Evolutionary conservation across 1,140 invertebrate species (phyloP).

Genomic region (Listronotus oregonensis): DNA sequence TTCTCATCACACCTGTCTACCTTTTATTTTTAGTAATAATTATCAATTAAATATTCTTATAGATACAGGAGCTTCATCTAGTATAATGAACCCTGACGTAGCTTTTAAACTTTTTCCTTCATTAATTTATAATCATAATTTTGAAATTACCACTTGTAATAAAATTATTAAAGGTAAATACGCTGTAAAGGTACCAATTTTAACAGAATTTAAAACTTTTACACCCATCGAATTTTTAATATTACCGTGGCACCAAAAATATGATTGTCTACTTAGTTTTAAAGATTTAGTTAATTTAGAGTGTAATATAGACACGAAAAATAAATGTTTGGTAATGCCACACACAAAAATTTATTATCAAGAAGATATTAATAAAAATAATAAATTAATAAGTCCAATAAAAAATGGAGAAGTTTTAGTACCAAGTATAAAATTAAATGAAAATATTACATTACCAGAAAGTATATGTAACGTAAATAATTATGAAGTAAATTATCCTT

Average conservation of each 20-base stretch:
- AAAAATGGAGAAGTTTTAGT: slow-evolving; percentile 12
- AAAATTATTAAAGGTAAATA: background rate
- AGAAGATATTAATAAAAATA: slow-evolving; percentile 1
- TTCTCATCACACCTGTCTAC: background rate
- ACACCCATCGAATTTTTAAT: background rate
- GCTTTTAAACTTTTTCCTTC: background rate
- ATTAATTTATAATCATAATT: background rate
- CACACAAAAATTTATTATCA: slow-evolving; percentile 14
- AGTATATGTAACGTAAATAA: slow-evolving; percentile 8
- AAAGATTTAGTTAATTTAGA: slow-evolving; percentile 8
- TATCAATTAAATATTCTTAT: slow-evolving; percentile 11
- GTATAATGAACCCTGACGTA: background rate
- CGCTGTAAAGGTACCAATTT: slow-evolving; percentile 2
- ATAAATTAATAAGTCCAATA: slow-evolving; percentile 3
- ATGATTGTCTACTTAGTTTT: slow-evolving; percentile 7
- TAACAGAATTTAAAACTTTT: background rate
- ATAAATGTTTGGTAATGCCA: background rate
- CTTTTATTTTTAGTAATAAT: background rate
- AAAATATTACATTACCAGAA: background rate
- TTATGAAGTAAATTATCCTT: slow-evolving; percentile 16
- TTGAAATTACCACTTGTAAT: background rate
- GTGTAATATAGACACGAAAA: slow-evolving; percentile 10
- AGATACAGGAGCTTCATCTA: slow-evolving; percentile 7
- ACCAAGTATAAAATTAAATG: background rate
- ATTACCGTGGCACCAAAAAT: slow-evolving; percentile 1